phyloP scores from a whole-genome alignment of 2,888 invertebrate species.

The Cataglyphis albicans region DNA sequence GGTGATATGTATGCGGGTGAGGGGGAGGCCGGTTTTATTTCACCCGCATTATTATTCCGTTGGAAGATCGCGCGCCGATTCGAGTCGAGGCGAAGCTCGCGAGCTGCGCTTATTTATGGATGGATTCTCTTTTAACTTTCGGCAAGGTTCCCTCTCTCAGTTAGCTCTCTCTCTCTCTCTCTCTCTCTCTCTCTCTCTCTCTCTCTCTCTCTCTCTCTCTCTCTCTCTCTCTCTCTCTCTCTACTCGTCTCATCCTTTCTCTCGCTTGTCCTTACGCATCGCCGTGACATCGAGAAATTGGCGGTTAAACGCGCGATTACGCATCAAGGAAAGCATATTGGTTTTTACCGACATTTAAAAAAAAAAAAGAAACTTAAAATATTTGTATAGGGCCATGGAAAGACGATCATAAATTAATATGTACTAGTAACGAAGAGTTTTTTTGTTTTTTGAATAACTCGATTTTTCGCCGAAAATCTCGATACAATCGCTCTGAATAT shows the following conservation, averaged over 20 bases:
- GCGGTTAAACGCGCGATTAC: slow-evolving; percentile 17
- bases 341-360: not conserved
- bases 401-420: not conserved
- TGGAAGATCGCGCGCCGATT: slow-evolving; percentile 85
- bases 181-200: slow-evolving; percentile 14
- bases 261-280: slow-evolving; percentile 61
- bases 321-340: not conserved
- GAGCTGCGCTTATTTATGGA: slow-evolving; percentile 84
- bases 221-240: slow-evolving; percentile 15
- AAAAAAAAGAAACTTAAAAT: not conserved
- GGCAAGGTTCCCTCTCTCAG: slow-evolving; percentile 66
- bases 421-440: not conserved
- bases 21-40: slow-evolving; percentile 83
- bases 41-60: slow-evolving; percentile 86
- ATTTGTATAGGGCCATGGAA: not conserved
- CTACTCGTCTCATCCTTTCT: slow-evolving; percentile 46
- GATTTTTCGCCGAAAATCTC: too few species aligned
- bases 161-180: slow-evolving; percentile 36
- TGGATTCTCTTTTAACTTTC: slow-evolving; percentile 85
- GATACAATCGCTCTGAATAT: not conserved
- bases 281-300: slow-evolving; percentile 23
- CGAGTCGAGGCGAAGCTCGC: slow-evolving; percentile 78
- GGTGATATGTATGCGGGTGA: slow-evolving; percentile 59
- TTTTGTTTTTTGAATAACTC: not conserved
- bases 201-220: slow-evolving; percentile 30